phyloP scores from a whole-genome alignment of 2,113 vertebrate species.

The Globicephala melas region DNA sequence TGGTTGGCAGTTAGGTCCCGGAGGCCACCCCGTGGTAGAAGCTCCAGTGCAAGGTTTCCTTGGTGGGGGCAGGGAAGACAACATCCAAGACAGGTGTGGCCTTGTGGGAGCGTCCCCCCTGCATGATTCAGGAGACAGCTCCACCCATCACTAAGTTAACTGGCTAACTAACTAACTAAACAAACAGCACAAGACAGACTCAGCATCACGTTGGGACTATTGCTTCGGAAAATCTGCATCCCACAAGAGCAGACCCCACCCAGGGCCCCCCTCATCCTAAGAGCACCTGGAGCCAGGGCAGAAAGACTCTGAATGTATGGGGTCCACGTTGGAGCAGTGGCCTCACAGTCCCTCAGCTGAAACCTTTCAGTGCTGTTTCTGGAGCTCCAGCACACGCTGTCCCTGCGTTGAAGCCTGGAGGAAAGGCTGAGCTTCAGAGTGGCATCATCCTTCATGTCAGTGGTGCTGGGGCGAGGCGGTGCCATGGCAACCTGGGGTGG shows the following conservation, averaged over 20 bases:
- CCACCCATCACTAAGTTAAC: neutral
- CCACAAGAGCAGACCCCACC: fast-evolving
- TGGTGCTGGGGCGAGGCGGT: neutral
- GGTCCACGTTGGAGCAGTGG: fast-evolving
- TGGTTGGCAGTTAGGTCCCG: neutral
- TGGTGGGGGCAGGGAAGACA: no score
- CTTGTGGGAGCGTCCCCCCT: fast-evolving
- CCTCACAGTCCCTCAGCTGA: fast-evolving
- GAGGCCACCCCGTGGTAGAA: fast-evolving
- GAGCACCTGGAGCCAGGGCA: no score
- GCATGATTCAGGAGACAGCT: fast-evolving
- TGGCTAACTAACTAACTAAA: neutral
- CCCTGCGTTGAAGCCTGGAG: neutral
- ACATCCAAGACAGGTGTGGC: no score
- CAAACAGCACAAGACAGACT: neutral
- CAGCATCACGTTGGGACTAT: fast-evolving
- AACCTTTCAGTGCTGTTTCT: neutral
- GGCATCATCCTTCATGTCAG: fast-evolving
- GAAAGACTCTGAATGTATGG: fast-evolving
- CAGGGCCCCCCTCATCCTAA: fast-evolving
- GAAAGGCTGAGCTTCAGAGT: neutral
- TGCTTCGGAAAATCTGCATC: neutral
- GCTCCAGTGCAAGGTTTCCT: fast-evolving
- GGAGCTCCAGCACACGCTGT: neutral
- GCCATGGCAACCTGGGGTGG: fast-evolving